Base-by-base conservation (phyloP, 2,888 invertebrate species). In the Ormyrus labotus region DNA sequence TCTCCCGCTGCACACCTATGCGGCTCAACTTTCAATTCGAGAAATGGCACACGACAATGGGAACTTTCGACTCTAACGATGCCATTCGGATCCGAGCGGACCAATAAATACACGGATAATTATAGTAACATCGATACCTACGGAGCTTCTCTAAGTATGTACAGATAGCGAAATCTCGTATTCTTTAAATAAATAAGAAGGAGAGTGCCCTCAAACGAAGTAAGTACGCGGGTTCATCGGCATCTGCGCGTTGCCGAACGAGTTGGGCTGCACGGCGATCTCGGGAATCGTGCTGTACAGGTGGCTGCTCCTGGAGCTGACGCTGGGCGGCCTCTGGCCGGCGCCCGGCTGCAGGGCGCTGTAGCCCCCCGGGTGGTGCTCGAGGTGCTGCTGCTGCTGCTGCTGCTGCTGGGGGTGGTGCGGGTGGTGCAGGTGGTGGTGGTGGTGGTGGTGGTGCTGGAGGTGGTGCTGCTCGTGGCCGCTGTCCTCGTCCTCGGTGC, bases 401-500 rank as follows among this genome's bases (percentile, higher is more conserved):
- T 87, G 87, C 61, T 92, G 92, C 50, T 93, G 92, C 83, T 93
- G 93, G 80, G 93, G 83, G 93, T 93, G 88, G 93, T 93, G 90
- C 93, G 93, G 83, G 93, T 93, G 88, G 93, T 93, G 90, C 93
- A 93, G 69, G 93, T 87, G 88, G 55, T 92, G 92, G 19, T 93
- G 92, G 83, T 93, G 93, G 80, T 93, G 93, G 47, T 91, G 91
- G 11, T 92, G 92, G 78, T 92, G 92, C 65, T 93, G 86, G 10
- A 87, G 88, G 55, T 92, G 92, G 34, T 93, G 92, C 84, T 93
- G 93, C 82, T 93, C 93, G 84, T 93, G 93, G 83, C 93, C 93
- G 79, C 89, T 90, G 85, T 93, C 93, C 91, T 93, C 93, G 88
- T 93, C 93, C 90, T 93, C 93, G 72, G 93, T 93, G 82, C 93